Percentiles rank a stretch among this genome's conserved stretches.
These are phyloP conservation scores for Leptinotarsa undecemlineata DNA, from an alignment of 1,140 invertebrate genomes.

Conservation along the genomic window DNA sequence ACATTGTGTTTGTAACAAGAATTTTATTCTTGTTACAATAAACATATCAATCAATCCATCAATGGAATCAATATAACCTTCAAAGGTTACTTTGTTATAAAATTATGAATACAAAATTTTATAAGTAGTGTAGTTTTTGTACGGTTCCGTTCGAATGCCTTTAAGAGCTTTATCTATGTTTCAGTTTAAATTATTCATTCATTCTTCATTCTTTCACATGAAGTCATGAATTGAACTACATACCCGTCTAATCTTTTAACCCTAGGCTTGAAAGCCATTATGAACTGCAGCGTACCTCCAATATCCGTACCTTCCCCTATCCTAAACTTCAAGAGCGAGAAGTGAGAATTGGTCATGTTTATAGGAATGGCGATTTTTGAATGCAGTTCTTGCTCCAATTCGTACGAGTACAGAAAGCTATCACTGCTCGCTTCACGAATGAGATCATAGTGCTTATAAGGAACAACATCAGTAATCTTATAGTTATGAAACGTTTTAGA, in stretches of 20 bases:
- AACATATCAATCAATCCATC: too few species aligned
- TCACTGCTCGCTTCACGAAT: slow-evolving; percentile 68
- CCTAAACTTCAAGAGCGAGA: slow-evolving; percentile 66
- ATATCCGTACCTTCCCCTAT: slow-evolving; percentile 70
- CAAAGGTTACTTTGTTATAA: too few species aligned
- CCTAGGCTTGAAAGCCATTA: slow-evolving; percentile 64
- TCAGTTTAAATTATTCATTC: too few species aligned
- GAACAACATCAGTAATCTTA: slow-evolving; percentile 34
- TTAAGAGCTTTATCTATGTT: too few species aligned
- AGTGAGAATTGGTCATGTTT: slow-evolving; percentile 64
- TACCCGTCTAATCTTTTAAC: slow-evolving; percentile 56
- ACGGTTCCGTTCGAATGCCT: too few species aligned
- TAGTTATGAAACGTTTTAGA: slow-evolving; percentile 32
- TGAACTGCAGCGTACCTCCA: slow-evolving; percentile 70
- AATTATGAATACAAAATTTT: too few species aligned
- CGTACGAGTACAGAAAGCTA: slow-evolving; percentile 74
- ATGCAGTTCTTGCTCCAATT: slow-evolving; percentile 62
- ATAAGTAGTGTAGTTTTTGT: too few species aligned
- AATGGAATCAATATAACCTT: too few species aligned
- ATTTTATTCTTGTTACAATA: too few species aligned
- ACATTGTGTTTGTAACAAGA: too few species aligned
- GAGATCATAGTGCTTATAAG: slow-evolving; percentile 55
- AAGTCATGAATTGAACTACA: not conserved
- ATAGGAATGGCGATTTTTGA: slow-evolving; percentile 61
- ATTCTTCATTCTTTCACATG: too few species aligned